Conservation (phyloP, 2,888 invertebrate genomes). For the Apotomis capreana region DNA sequence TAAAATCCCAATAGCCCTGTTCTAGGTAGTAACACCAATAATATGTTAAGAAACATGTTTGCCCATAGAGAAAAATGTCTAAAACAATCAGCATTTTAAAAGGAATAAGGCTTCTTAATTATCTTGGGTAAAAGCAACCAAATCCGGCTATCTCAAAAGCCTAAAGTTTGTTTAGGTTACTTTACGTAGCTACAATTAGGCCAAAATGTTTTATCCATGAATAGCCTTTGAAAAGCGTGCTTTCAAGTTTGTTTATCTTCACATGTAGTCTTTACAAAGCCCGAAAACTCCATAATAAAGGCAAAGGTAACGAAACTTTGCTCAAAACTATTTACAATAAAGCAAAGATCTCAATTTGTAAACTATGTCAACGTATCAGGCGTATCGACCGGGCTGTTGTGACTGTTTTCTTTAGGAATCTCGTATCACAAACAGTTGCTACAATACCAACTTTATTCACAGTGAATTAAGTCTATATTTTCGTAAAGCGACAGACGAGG, state of each 20-base stretch:
- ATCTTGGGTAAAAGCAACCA: no score
- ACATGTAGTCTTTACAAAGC: background rate
- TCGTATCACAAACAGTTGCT: background rate
- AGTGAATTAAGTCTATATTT: background rate
- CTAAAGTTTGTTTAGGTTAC: no score
- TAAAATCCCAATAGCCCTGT: no score
- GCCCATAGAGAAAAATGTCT: no score
- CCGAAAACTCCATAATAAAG: constrained; percentile 6
- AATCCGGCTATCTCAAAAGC: no score
- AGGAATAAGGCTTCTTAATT: no score
- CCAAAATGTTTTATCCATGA: background rate
- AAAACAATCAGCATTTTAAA: no score
- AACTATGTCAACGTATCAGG: constrained; percentile 3
- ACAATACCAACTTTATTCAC: background rate
- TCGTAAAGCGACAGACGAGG: background rate
- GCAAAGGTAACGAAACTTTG: constrained; percentile 11
- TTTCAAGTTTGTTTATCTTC: constrained; percentile 6
- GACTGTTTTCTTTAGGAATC: background rate
- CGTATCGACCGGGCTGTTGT: constrained; percentile 18
- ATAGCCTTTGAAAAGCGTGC: background rate
- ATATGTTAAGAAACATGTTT: no score
- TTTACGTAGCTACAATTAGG: background rate
- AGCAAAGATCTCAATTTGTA: background rate
- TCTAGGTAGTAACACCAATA: no score
- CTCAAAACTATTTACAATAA: constrained; percentile 8